Percentiles rank a stretch among this genome's conserved stretches.
Evolutionary conservation across 1,140 invertebrate species (phyloP).

Genomic region (Bombus breviceps): DNA sequence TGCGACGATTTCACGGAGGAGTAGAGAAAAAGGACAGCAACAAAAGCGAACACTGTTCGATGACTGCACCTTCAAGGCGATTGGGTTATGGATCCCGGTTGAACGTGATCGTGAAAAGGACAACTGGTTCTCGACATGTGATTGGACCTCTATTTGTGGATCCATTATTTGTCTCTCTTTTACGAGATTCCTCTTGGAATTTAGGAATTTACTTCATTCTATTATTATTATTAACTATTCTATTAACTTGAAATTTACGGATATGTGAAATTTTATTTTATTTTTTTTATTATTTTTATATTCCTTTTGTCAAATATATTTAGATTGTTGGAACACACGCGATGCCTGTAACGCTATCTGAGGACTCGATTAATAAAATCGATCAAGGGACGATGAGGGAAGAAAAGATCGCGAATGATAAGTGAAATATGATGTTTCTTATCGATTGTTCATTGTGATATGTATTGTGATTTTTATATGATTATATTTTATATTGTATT

Average conservation of each 20-base stretch:
- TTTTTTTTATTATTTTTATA: background rate
- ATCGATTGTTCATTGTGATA: no score
- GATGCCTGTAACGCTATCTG: slow-evolving; percentile 6
- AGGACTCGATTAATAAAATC: slow-evolving; percentile 54
- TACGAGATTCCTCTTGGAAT: background rate
- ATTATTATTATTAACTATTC: no score
- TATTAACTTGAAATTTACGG: no score
- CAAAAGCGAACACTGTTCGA: slow-evolving; percentile 9
- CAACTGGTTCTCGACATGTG: slow-evolving; percentile 66
- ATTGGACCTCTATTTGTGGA: background rate
- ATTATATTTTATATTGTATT: no score
- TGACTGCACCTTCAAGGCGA: slow-evolving; percentile 61
- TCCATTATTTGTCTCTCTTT: background rate
- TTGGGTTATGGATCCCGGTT: slow-evolving; percentile 52
- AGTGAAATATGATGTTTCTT: no score
- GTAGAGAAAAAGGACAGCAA: slow-evolving; percentile 47
- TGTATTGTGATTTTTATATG: no score
- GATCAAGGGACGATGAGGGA: slow-evolving; percentile 17
- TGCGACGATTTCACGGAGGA: background rate
- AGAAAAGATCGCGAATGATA: background rate
- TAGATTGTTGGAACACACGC: background rate
- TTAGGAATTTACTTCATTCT: background rate
- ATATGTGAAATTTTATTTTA: no score
- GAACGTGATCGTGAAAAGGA: slow-evolving; percentile 50
- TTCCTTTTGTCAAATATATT: background rate